A percentile compares a stretch with the other conserved stretches of the same genome.
Evolutionary conservation across 2,888 invertebrate species (phyloP).

Genomic region (Cheilosia soror): DNA sequence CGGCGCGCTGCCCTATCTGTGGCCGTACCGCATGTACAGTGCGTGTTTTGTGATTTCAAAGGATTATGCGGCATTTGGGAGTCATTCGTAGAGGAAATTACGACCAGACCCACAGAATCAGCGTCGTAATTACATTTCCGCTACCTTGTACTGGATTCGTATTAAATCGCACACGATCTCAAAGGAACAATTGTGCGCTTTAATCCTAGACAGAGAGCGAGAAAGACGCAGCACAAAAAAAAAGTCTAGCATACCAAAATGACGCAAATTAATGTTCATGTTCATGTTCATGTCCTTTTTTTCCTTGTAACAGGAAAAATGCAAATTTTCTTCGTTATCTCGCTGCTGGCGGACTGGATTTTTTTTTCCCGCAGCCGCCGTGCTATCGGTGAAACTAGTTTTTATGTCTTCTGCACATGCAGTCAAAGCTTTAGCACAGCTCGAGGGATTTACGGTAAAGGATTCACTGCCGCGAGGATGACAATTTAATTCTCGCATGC

Average conservation of each 20-base stretch:
- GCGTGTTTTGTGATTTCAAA: constrained; percentile 71
- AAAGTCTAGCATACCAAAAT: constrained; percentile 25
- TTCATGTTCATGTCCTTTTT: constrained; percentile 36
- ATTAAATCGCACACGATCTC: constrained; percentile 43
- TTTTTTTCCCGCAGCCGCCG: constrained; percentile 9
- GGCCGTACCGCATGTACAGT: constrained; percentile 10
- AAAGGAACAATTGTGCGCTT: constrained; percentile 39
- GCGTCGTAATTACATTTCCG: constrained; percentile 37
- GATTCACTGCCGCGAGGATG: constrained; percentile 41
- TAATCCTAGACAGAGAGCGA: constrained; percentile 29
- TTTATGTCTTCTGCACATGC: constrained; percentile 36
- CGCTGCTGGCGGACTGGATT: background rate
- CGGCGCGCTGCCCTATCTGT: background rate
- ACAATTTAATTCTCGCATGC: constrained; percentile 51
- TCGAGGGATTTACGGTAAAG: constrained; percentile 30
- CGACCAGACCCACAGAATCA: constrained; percentile 15
- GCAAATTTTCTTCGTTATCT: constrained; percentile 69
- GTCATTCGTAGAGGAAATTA: constrained; percentile 43
- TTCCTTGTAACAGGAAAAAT: constrained; percentile 36
- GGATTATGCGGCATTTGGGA: constrained; percentile 73
- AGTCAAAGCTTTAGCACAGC: constrained; percentile 36
- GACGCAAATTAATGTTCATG: constrained; percentile 60
- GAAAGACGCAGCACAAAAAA: constrained; percentile 15
- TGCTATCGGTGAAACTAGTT: constrained; percentile 28
- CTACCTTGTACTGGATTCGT: constrained; percentile 31